These are phyloP conservation scores for Drosophila antonietae DNA, from an alignment of 2,888 invertebrate genomes.

Conservation along the genomic window DNA sequence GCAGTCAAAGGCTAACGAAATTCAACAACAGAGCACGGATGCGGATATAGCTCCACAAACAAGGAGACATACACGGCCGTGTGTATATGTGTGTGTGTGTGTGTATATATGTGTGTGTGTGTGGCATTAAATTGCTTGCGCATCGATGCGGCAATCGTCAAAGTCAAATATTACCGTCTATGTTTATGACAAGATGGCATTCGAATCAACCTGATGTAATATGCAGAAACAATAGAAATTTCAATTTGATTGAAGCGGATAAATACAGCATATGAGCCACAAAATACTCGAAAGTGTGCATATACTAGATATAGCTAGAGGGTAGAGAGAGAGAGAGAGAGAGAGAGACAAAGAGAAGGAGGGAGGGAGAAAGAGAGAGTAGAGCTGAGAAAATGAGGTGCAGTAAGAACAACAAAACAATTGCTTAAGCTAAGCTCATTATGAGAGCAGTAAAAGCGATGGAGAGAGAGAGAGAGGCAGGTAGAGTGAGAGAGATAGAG, in stretches of 20 bases:
- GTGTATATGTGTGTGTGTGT: constrained; percentile 7
- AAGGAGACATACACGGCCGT: constrained; percentile 20
- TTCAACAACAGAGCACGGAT: constrained; percentile 37
- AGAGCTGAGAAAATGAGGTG: neutral
- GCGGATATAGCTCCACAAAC: constrained; percentile 50
- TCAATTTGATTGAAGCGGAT: constrained; percentile 26
- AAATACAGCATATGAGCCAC: constrained; percentile 1
- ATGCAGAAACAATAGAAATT: constrained; percentile 26
- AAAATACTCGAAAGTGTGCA: neutral
- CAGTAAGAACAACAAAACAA: neutral
- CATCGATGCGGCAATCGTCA: constrained; percentile 45
- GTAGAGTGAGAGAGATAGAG: neutral
- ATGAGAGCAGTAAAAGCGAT: neutral
- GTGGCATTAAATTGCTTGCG: constrained; percentile 53
- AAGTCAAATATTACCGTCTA: constrained; percentile 44
- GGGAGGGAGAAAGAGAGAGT: neutral
- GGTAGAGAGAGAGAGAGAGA: no score
- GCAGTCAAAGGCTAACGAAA: constrained; percentile 55
- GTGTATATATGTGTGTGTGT: constrained; percentile 24
- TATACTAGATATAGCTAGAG: neutral
- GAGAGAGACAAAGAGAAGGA: no score
- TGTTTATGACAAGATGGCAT: constrained; percentile 46
- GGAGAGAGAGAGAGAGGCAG: neutral
- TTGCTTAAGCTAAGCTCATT: neutral
- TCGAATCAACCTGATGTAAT: constrained; percentile 36